Evolutionary conservation across 1,140 invertebrate genomes (phyloP).

Genomic region (Pseudomyrmex pallidus): DNA sequence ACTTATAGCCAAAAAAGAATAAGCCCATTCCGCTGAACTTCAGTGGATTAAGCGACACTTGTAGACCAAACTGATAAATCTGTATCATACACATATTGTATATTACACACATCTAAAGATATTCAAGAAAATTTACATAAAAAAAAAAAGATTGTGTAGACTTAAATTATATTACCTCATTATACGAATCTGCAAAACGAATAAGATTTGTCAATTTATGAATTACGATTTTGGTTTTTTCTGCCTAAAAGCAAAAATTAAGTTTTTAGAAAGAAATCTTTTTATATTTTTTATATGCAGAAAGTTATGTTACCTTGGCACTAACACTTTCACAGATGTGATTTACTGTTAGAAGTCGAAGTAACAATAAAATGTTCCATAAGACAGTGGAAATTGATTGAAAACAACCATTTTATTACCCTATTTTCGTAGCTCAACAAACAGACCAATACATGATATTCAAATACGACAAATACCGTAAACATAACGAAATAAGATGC

Average conservation of each 20-base stretch:
- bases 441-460: constrained; percentile 8
- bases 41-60: constrained; percentile 31
- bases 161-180: constrained; percentile 1
- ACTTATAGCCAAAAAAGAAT: constrained; percentile 28
- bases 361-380: background rate
- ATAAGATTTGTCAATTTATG: constrained; percentile 38
- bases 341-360: background rate
- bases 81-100: background rate
- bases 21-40: constrained; percentile 12
- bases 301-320: constrained; percentile 4
- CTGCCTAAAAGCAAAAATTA: constrained; percentile 1
- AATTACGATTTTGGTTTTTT: background rate
- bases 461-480: background rate
- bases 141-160: background rate
- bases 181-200: background rate
- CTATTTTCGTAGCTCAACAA: background rate
- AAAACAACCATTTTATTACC: background rate
- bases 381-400: background rate
- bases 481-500: constrained; percentile 6
- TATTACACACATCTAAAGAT: background rate
- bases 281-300: background rate
- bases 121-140: background rate
- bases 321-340: constrained; percentile 26
- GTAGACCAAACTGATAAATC: constrained; percentile 35
- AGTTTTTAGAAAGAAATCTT: background rate